These are phyloP conservation scores for Dipodomys spectabilis DNA, from an alignment of 2,113 vertebrate species.

Conservation along the genomic window DNA sequence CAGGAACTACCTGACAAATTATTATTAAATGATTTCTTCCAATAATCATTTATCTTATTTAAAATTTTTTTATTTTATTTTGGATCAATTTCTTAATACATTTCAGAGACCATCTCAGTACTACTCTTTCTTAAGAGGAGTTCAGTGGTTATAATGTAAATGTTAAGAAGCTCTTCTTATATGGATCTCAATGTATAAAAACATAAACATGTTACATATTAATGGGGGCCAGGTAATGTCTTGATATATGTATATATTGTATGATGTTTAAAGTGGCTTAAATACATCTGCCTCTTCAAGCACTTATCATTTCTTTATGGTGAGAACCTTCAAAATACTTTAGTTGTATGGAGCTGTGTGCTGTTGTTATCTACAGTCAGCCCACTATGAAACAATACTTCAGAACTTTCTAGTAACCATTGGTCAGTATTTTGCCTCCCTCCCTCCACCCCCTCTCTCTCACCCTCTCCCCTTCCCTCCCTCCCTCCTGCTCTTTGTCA, in stretches of 20 bases:
- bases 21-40: slow-evolving; percentile 8
- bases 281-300: neutral
- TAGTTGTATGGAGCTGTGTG: neutral
- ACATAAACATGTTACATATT: neutral
- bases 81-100: neutral
- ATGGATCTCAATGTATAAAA: neutral
- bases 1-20: slow-evolving; percentile 2
- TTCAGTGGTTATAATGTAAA: neutral
- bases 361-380: neutral
- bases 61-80: slow-evolving; percentile 46
- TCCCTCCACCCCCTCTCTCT: neutral
- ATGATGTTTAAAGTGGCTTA: neutral
- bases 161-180: neutral
- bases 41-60: slow-evolving; percentile 49
- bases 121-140: neutral
- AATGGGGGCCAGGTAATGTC: neutral
- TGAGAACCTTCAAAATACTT: neutral
- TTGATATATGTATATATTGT: neutral
- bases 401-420: neutral
- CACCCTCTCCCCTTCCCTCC: neutral
- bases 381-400: neutral
- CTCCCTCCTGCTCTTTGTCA: rapidly evolving
- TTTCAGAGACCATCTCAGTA: slow-evolving; percentile 14
- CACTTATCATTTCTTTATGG: neutral
- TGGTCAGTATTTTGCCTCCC: neutral